Evolutionary conservation across 1,140 invertebrate genomes (phyloP).

Genomic region (Camponotus vicinus): DNA sequence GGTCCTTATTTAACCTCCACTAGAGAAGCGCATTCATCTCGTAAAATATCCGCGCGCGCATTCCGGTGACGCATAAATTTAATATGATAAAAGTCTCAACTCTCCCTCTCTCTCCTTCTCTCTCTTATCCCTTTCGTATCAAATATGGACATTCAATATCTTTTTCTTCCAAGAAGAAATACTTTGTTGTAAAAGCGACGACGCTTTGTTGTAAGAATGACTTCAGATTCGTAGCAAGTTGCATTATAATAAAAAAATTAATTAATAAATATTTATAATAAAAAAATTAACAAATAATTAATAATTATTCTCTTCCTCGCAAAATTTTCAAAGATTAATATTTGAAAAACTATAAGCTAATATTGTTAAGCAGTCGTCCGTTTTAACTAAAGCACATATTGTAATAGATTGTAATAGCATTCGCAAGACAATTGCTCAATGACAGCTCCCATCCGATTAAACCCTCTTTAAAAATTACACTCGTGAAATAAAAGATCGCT

Average conservation of each 20-base stretch:
- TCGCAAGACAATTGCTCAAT: neutral
- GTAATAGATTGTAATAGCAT: neutral
- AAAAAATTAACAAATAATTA: neutral
- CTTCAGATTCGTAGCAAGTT: neutral
- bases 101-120: neutral
- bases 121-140: neutral
- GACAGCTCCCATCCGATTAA: neutral
- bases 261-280: neutral
- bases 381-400: no score
- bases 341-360: neutral
- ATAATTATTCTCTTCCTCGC: neutral
- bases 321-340: neutral
- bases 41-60: neutral
- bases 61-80: slow-evolving; percentile 15
- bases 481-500: neutral
- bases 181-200: neutral
- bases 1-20: slow-evolving; percentile 1
- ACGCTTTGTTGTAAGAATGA: neutral
- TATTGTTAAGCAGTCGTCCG: neutral
- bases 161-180: neutral
- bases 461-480: neutral
- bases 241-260: neutral
- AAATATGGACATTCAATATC: neutral
- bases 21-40: slow-evolving; percentile 3
- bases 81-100: slow-evolving; percentile 44